Evolutionary conservation across 2,888 invertebrate genomes (phyloP), one percentile per base, ranked within the genome.

Genomic region (Caenorhabditis afra): DNA sequence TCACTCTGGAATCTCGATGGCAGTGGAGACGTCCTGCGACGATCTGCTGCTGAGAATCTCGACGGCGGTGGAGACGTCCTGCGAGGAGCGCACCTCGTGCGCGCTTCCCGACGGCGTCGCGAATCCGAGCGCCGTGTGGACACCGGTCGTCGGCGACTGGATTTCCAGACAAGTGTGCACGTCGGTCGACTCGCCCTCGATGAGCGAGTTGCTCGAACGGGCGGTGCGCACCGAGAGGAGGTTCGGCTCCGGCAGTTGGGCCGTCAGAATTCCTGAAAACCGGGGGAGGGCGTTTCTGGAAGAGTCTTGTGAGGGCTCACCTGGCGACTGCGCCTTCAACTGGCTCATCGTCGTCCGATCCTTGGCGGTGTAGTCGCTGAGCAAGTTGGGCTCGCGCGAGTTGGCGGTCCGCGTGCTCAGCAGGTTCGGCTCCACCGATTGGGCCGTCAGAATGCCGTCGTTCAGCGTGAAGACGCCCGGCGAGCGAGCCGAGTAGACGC

Each of bases 1-100:
- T 29, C 7, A 70, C 70, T 71, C 71, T 16, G 47, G 44, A 75
- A 75, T 75, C 57, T 67, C 75, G 14, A 61, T 23, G 22, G 75
- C 75, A 10, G 75, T 75, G 18, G 47, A 35, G 8, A 75, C 75
- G 47, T 75, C 67, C 18, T 75, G 65, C 14, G 75, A 67, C 1
- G 75, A 75, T 67, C 67, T 53, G 39, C 68, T 67, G 58, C 67
- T 23, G n/a, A 70, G 20, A 14, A 68, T 64, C 52, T 57, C 64
- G 14, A 77, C 22, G 8, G 78, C 78, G 29, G 78, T 78, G 5
- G 22, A 16, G n/a, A 78, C 78, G 45, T 78, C 78, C n/a, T 78
- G 23, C 23, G 78, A 78, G 1, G 78, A 78, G 39, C 62, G 55
- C 37, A 65, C 39, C 41, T 58, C 64, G 47, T 16, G 57, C 20